These are phyloP conservation scores for Streblospio benedicti DNA, from an alignment of 1,140 invertebrate genomes.

Conservation along the genomic window DNA sequence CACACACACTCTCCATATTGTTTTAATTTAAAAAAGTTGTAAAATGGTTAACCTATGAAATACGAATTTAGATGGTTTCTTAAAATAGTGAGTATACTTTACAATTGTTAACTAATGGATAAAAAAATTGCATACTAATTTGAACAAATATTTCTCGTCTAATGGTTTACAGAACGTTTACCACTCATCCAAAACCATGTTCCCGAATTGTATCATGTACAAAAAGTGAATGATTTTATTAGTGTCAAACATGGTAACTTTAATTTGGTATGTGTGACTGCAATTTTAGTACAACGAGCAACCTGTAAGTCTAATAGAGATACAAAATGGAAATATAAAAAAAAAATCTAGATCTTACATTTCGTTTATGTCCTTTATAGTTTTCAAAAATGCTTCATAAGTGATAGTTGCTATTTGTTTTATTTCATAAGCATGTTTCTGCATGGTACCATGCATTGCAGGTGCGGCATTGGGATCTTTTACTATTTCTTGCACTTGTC, in stretches of 20 bases:
- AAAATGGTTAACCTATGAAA: no score
- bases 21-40: no score
- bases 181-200: not conserved
- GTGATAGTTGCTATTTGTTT: constrained; percentile 44
- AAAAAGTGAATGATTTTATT: not conserved
- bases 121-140: no score
- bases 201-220: not conserved
- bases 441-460: constrained; percentile 25
- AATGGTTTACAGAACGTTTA: no score
- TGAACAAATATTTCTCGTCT: no score
- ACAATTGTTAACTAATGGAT: no score
- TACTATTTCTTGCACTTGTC: no score
- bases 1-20: no score
- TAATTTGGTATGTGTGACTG: not conserved
- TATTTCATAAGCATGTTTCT: constrained; percentile 27
- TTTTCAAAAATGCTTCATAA: constrained; percentile 51
- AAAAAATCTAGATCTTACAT: constrained; percentile 41
- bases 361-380: constrained; percentile 49
- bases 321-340: constrained; percentile 8
- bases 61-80: no score
- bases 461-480: no score
- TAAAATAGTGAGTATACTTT: no score
- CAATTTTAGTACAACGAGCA: not conserved
- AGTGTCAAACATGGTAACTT: not conserved
- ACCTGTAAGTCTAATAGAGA: not conserved